phyloP scores from a whole-genome alignment of 1,140 invertebrate genomes.

The Cherax destructor region DNA sequence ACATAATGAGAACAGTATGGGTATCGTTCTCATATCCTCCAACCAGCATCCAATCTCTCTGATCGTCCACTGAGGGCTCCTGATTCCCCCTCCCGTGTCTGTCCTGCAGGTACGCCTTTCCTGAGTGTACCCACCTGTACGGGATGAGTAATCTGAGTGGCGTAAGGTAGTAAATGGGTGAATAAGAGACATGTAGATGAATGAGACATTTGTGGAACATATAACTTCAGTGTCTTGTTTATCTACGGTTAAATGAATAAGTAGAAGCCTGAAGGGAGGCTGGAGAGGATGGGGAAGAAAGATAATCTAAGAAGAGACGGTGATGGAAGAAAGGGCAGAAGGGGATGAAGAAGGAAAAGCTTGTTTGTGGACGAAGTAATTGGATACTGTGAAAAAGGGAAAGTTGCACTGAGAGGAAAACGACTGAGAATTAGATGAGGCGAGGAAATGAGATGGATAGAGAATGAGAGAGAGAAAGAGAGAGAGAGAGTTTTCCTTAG shows the following conservation, averaged over 20 bases:
- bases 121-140: slow-evolving; percentile 70
- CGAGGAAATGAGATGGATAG: neutral
- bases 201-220: neutral
- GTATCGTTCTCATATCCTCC: slow-evolving; percentile 73
- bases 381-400: too few species aligned
- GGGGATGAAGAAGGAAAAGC: neutral
- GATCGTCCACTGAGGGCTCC: slow-evolving; percentile 71
- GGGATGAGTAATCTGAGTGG: too few species aligned
- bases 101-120: slow-evolving; percentile 72
- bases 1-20: slow-evolving; percentile 72
- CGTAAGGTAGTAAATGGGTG: neutral
- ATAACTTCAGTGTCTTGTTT: too few species aligned
- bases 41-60: slow-evolving; percentile 72
- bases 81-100: slow-evolving; percentile 71
- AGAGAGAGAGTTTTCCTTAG: neutral
- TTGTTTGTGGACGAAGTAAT: too few species aligned
- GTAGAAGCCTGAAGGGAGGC: too few species aligned
- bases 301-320: too few species aligned
- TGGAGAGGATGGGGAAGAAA: too few species aligned
- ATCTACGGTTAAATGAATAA: too few species aligned
- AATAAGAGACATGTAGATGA: neutral
- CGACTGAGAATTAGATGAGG: too few species aligned
- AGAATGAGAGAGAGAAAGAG: neutral
- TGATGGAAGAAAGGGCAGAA: neutral
- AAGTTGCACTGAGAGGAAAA: too few species aligned